These are phyloP conservation scores for Drosophila subobscura DNA, from an alignment of 1,140 invertebrate species.

Conservation along the genomic window DNA sequence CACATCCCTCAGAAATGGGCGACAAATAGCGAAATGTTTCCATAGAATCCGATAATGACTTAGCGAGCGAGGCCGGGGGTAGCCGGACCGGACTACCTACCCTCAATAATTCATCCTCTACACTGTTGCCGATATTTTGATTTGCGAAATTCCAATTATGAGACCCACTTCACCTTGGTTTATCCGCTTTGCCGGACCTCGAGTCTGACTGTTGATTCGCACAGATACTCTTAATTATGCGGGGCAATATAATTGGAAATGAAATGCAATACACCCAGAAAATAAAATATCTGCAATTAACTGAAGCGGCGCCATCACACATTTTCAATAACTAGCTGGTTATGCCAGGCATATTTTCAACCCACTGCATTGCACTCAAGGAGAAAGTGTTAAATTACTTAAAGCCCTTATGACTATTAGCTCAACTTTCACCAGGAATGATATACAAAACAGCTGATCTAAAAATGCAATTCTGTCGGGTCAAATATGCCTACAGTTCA, in stretches of 20 bases:
- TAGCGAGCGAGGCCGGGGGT: slow-evolving; percentile 3
- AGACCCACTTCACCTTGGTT: slow-evolving; percentile 24
- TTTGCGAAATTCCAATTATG: slow-evolving; percentile 60
- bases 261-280: slow-evolving; percentile 37
- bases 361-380: too few species aligned
- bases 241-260: slow-evolving; percentile 39
- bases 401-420: too few species aligned
- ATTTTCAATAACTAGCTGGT: too few species aligned
- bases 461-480: too few species aligned
- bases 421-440: too few species aligned
- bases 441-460: too few species aligned
- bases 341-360: too few species aligned
- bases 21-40: slow-evolving; percentile 75
- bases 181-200: slow-evolving; percentile 34
- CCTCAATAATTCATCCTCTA: slow-evolving; percentile 66
- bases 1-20: slow-evolving; percentile 51
- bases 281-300: slow-evolving; percentile 10
- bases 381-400: too few species aligned
- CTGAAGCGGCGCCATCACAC: neutral
- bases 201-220: slow-evolving; percentile 41
- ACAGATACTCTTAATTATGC: slow-evolving; percentile 20
- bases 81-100: slow-evolving; percentile 47
- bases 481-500: too few species aligned
- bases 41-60: slow-evolving; percentile 67
- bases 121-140: slow-evolving; percentile 56